Evolutionary conservation across 2,888 invertebrate genomes (phyloP).

Genomic region (Anarsia innoxiella): DNA sequence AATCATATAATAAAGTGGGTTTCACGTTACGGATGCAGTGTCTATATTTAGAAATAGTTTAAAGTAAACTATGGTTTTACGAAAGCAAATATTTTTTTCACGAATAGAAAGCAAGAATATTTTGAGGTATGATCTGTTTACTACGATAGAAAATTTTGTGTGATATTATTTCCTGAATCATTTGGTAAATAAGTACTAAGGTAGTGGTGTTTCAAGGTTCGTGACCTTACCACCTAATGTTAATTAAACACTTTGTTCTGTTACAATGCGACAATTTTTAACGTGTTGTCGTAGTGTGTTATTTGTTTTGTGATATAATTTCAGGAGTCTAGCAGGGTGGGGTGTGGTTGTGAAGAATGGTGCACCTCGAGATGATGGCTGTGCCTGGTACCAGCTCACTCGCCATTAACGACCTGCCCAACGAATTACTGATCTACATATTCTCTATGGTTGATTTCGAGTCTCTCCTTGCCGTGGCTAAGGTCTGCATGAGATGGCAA

Average conservation of each 20-base stretch:
- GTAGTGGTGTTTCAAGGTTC: slow-evolving; percentile 41
- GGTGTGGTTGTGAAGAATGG: slow-evolving; percentile 47
- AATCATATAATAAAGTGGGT: slow-evolving; percentile 32
- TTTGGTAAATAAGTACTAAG: no score
- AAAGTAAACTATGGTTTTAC: slow-evolving; percentile 61
- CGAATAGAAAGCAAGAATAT: slow-evolving; percentile 53
- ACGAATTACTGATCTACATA: slow-evolving; percentile 70
- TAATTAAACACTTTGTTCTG: slow-evolving; percentile 33
- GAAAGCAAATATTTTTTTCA: slow-evolving; percentile 60
- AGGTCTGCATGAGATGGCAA: slow-evolving; percentile 68
- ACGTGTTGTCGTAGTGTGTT: neutral
- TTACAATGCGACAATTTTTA: slow-evolving; percentile 16
- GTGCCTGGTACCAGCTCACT: slow-evolving; percentile 37
- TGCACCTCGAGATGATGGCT: slow-evolving; percentile 65
- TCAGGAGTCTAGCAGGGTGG: slow-evolving; percentile 42
- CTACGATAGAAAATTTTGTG: no score
- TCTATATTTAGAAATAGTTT: slow-evolving; percentile 38
- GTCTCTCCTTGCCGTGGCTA: slow-evolving; percentile 61
- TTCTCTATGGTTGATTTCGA: slow-evolving; percentile 73
- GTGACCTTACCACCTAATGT: slow-evolving; percentile 40
- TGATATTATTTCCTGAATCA: no score
- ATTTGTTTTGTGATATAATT: slow-evolving; percentile 19
- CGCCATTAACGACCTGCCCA: slow-evolving; percentile 68
- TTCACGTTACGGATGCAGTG: slow-evolving; percentile 32
- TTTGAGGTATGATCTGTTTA: slow-evolving; percentile 51